Evolutionary conservation across 1,140 invertebrate genomes (phyloP).

Genomic region (Hylaeus volcanicus): DNA sequence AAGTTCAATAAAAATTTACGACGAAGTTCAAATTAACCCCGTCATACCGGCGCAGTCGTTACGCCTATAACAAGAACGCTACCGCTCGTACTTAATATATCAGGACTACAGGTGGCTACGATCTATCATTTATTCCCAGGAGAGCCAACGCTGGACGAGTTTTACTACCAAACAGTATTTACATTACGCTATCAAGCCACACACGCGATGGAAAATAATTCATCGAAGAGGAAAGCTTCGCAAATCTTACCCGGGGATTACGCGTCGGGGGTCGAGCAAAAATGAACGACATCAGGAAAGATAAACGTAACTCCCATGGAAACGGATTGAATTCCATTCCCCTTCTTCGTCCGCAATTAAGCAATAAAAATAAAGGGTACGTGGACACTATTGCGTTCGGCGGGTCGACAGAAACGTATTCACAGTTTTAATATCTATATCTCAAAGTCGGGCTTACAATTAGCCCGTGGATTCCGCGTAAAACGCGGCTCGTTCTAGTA

Average conservation of each 20-base stretch:
- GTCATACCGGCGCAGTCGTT: background rate
- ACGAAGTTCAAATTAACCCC: background rate
- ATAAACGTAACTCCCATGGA: background rate
- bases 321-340: background rate
- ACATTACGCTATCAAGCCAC: background rate
- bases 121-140: no score
- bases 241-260: background rate
- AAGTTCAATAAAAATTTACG: no score
- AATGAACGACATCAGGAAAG: no score
- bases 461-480: background rate
- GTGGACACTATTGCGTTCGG: background rate
- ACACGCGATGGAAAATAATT: background rate
- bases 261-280: background rate
- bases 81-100: no score
- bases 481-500: background rate
- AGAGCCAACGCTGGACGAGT: no score
- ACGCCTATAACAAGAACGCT: no score
- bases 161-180: background rate
- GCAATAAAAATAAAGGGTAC: constrained; percentile 2
- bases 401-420: constrained; percentile 9
- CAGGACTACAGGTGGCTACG: no score
- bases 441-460: constrained; percentile 19
- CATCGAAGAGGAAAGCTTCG: background rate
- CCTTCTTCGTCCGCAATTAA: constrained; percentile 8
- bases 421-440: background rate